Evolutionary conservation across 2,888 invertebrate genomes (phyloP).

Genomic region (Stramonita haemastoma): DNA sequence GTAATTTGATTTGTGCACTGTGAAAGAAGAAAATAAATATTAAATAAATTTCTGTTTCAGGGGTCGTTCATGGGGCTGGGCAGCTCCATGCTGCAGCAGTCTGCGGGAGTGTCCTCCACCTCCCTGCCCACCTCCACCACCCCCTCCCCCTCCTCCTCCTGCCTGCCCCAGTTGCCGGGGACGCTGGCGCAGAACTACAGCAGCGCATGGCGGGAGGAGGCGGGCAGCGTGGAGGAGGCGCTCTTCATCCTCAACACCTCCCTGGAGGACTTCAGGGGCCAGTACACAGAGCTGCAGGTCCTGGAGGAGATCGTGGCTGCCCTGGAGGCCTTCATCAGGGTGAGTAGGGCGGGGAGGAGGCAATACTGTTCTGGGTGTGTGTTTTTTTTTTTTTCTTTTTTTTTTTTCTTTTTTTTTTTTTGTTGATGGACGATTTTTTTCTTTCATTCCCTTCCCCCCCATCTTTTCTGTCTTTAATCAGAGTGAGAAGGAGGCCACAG

Average conservation of each 20-base stretch:
- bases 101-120: not conserved
- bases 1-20: too few species aligned
- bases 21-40: too few species aligned
- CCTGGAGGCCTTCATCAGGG: slow-evolving; percentile 75
- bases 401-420: too few species aligned
- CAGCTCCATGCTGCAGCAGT: slow-evolving; percentile 22
- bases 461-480: too few species aligned
- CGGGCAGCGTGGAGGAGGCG: slow-evolving; percentile 73
- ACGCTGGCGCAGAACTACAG: slow-evolving; percentile 47
- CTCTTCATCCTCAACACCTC: slow-evolving; percentile 73
- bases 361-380: too few species aligned
- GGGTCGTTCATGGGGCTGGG: slow-evolving; percentile 31
- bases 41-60: too few species aligned
- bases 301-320: slow-evolving; percentile 75
- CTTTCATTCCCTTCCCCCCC: too few species aligned
- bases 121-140: slow-evolving; percentile 16
- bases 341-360: slow-evolving; percentile 54
- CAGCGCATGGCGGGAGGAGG: slow-evolving; percentile 53
- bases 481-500: too few species aligned
- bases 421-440: too few species aligned
- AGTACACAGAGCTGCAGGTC: slow-evolving; percentile 77
- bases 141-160: slow-evolving; percentile 4
- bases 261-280: slow-evolving; percentile 78
- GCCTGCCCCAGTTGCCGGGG: slow-evolving; percentile 42
- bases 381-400: too few species aligned